A percentile compares a stretch with the other conserved stretches of the same genome.
Evolutionary conservation across 1,140 invertebrate genomes (phyloP).

Genomic region (Tetramorium parvispinum): DNA sequence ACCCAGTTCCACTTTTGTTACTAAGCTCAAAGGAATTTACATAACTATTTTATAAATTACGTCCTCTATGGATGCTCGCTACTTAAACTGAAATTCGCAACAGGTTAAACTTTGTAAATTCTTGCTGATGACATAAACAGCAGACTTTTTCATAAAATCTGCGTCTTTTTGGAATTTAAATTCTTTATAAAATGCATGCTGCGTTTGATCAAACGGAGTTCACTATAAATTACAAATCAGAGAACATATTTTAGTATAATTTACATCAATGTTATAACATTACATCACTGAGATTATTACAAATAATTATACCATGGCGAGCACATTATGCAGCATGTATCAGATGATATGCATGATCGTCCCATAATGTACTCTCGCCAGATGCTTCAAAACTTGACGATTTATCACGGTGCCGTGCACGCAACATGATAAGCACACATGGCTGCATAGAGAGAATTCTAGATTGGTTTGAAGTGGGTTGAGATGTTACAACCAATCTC

Average conservation of each 20-base stretch:
- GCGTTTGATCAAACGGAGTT: not conserved
- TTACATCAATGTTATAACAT: not conserved
- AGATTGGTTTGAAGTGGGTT: slow-evolving; percentile 3
- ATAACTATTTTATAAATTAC: slow-evolving; percentile 5
- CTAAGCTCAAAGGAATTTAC: not conserved
- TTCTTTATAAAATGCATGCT: not conserved
- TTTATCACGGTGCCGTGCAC: slow-evolving; percentile 1
- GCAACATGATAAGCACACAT: slow-evolving; percentile 9
- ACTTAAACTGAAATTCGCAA: not conserved
- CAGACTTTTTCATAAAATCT: not conserved
- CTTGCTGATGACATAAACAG: not conserved
- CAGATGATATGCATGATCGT: not conserved
- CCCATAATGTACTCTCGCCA: not conserved
- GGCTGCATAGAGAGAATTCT: slow-evolving; percentile 38
- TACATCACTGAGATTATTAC: not conserved
- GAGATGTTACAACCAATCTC: slow-evolving; percentile 30
- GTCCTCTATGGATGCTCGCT: not conserved
- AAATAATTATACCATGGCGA: not conserved
- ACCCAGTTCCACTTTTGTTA: not conserved
- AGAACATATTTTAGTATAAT: not conserved
- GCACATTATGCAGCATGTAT: not conserved
- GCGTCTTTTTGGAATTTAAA: not conserved
- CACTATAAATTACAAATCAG: not conserved
- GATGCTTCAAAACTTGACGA: slow-evolving; percentile 11
- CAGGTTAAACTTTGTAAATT: not conserved